A percentile compares a stretch with the other conserved stretches of the same genome.
Evolutionary conservation across 2,113 vertebrate genomes (phyloP).

Genomic region (Rhabdomys dilectus): DNA sequence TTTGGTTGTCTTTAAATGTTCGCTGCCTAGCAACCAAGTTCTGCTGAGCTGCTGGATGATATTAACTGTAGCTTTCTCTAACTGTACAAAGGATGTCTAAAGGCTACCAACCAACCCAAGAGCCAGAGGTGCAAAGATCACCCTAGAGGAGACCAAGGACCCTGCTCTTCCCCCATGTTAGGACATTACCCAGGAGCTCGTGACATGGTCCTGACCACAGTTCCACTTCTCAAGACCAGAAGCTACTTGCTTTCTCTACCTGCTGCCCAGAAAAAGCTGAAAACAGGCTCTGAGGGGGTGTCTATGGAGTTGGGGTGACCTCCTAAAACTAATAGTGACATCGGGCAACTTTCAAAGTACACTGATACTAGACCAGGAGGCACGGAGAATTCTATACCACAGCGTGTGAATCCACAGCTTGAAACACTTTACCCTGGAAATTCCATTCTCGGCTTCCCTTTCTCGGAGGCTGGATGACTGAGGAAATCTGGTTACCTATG

Average conservation of each 20-base stretch:
- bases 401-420: neutral
- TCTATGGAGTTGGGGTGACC: neutral
- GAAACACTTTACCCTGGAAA: neutral
- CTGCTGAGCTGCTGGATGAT: slow-evolving; percentile 75
- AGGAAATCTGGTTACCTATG: slow-evolving; percentile 36
- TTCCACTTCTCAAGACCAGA: neutral
- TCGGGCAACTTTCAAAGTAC: neutral
- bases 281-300: neutral
- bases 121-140: neutral
- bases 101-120: slow-evolving; percentile 63
- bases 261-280: slow-evolving; percentile 14
- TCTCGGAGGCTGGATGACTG: neutral
- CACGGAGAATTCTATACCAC: fast-evolving
- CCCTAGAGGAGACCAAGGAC: neutral
- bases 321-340: slow-evolving; percentile 12
- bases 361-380: no score
- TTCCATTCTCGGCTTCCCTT: neutral
- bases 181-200: neutral
- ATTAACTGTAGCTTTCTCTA: slow-evolving; percentile 78
- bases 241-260: neutral
- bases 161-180: neutral
- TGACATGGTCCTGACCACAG: neutral
- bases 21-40: slow-evolving; percentile 84
- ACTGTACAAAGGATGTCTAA: slow-evolving; percentile 72
- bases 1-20: slow-evolving; percentile 78